Evolutionary conservation across 2,888 invertebrate species (phyloP).

Genomic region (Netelia melanura): DNA sequence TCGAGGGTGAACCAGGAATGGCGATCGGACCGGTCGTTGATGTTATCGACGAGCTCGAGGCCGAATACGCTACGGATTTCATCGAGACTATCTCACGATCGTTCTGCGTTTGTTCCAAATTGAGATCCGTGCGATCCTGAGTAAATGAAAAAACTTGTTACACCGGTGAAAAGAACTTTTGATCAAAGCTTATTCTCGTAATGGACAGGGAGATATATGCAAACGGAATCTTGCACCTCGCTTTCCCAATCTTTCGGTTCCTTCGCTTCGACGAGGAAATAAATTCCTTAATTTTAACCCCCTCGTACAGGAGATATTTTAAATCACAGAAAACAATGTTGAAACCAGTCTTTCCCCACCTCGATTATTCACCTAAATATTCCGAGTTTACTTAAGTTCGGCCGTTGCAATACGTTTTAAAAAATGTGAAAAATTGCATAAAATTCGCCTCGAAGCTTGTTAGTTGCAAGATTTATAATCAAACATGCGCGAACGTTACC

Average conservation of each 20-base stretch:
- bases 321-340: neutral
- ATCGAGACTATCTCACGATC: slow-evolving; percentile 74
- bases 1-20: slow-evolving; percentile 84
- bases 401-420: too few relatives aligned
- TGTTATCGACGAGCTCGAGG: slow-evolving; percentile 71
- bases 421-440: too few relatives aligned
- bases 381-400: too few relatives aligned
- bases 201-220: neutral
- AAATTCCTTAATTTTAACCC: neutral
- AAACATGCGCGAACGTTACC: too few relatives aligned
- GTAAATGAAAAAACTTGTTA: slow-evolving; percentile 16
- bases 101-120: slow-evolving; percentile 75
- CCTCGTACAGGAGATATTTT: neutral
- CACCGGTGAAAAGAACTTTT: neutral
- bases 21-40: slow-evolving; percentile 84
- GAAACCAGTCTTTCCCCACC: too few relatives aligned
- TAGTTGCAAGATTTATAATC: too few relatives aligned
- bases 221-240: neutral
- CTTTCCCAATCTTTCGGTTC: neutral
- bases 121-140: slow-evolving; percentile 75
- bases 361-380: too few relatives aligned
- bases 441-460: too few relatives aligned
- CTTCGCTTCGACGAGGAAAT: neutral
- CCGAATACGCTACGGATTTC: slow-evolving; percentile 77
- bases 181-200: neutral